These are phyloP conservation scores for Heloderma charlesbogerti DNA, from an alignment of 2,113 vertebrate species.

Conservation along the genomic window DNA sequence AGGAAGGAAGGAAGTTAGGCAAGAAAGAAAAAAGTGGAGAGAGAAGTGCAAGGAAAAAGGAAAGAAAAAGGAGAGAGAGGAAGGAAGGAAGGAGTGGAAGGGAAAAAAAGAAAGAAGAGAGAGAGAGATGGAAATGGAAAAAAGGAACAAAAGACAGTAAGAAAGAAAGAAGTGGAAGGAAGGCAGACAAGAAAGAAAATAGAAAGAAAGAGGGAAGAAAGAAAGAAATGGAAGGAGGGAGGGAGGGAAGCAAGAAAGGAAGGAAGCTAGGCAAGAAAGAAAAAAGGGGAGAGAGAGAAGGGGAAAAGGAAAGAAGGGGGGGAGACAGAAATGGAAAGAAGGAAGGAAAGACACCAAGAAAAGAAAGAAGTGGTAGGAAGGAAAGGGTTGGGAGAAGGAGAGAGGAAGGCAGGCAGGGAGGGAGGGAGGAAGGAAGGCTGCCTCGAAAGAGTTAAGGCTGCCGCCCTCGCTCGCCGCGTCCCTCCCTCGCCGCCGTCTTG, in stretches of 20 bases:
- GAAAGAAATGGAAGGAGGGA: background rate
- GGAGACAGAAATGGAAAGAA: fast-evolving
- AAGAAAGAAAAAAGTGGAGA: no score
- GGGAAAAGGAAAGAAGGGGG: background rate
- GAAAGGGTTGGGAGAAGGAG: background rate
- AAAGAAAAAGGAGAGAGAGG: no score
- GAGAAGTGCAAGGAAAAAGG: no score
- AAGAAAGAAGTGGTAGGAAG: no score
- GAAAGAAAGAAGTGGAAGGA: no score
- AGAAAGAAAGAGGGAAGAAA: background rate
- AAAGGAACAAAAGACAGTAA: background rate
- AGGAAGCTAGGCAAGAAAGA: background rate
- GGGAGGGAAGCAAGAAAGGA: background rate
- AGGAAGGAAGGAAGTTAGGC: no score
- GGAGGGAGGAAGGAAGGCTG: background rate
- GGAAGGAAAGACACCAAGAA: no score
- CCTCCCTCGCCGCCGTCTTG: conserved; percentile 37
- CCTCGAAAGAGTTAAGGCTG: background rate
- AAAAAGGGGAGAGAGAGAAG: background rate
- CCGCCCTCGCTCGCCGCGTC: background rate
- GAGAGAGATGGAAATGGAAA: background rate
- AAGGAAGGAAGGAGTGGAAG: background rate
- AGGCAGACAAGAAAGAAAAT: no score
- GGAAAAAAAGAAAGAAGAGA: background rate
- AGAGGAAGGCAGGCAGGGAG: background rate